Percentiles rank a stretch among this genome's conserved stretches.
These are phyloP conservation scores for Anorthoa munda DNA, from an alignment of 2,888 invertebrate genomes.

Conservation along the genomic window DNA sequence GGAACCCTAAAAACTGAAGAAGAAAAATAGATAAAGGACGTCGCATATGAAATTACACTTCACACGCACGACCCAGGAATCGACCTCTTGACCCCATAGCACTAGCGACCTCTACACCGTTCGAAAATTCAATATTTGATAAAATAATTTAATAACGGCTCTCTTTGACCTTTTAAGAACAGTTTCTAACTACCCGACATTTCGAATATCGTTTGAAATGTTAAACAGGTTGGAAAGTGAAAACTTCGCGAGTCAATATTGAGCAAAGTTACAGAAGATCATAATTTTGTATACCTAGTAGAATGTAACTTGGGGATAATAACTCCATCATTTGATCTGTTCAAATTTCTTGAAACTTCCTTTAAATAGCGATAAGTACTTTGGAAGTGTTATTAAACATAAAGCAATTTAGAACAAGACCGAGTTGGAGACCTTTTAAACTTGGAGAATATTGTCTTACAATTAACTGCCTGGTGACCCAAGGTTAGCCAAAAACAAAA, in stretches of 20 bases:
- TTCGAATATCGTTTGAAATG: conserved; percentile 63
- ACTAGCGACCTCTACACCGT: neutral
- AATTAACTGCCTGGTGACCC: neutral
- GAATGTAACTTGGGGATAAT: conserved; percentile 56
- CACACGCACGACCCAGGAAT: neutral
- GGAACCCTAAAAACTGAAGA: too few relatives aligned
- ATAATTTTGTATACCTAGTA: conserved; percentile 51
- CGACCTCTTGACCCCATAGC: neutral
- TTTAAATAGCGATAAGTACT: conserved; percentile 44
- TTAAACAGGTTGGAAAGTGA: conserved; percentile 48
- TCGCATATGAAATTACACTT: too few relatives aligned
- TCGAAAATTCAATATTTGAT: neutral
- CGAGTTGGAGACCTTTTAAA: conserved; percentile 1
- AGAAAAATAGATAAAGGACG: too few relatives aligned
- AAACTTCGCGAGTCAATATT: conserved; percentile 61
- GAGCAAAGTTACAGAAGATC: conserved; percentile 58
- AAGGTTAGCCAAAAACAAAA: too few relatives aligned
- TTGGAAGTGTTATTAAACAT: conserved; percentile 36
- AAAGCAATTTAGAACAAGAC: conserved; percentile 21
- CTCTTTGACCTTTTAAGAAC: conserved; percentile 35
- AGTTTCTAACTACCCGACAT: conserved; percentile 41
- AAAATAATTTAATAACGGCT: conserved; percentile 26
- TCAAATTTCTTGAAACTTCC: conserved; percentile 58
- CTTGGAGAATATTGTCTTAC: neutral
- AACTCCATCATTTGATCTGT: conserved; percentile 64